phyloP scores from a whole-genome alignment of 2,797 vertebrate genomes.

The Myripristis murdjan region DNA sequence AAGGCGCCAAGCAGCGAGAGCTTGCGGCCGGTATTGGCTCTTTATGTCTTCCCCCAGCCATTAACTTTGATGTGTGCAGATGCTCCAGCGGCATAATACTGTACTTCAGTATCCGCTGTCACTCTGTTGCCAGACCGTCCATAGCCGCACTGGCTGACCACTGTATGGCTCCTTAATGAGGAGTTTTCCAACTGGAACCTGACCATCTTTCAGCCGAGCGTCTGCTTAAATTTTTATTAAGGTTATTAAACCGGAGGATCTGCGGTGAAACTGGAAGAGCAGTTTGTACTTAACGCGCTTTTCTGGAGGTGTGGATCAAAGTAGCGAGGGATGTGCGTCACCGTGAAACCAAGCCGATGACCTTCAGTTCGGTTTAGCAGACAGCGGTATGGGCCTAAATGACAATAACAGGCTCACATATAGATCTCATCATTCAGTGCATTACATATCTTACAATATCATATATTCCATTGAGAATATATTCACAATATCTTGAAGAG shows the following conservation, averaged over 20 bases:
- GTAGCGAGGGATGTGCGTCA: not conserved
- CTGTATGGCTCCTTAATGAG: conserved; percentile 53
- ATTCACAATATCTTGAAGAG: too few species aligned
- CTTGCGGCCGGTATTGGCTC: conserved; percentile 28
- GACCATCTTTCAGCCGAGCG: conserved; percentile 36
- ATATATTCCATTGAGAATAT: too few species aligned
- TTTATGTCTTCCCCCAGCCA: conserved; percentile 45
- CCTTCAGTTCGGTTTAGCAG: not conserved
- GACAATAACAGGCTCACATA: not conserved
- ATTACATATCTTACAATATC: too few species aligned
- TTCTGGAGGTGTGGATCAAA: not conserved
- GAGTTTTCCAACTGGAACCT: conserved; percentile 42
- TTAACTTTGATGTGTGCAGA: conserved; percentile 56
- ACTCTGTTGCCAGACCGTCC: conserved; percentile 50
- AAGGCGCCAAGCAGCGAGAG: conserved; percentile 25
- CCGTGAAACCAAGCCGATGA: not conserved
- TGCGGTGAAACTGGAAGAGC: conserved; percentile 5
- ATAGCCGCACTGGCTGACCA: conserved; percentile 50
- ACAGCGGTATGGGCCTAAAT: not conserved
- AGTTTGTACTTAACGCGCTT: not conserved
- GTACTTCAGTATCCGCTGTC: conserved; percentile 39
- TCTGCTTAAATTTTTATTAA: conserved; percentile 49
- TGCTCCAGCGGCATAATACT: conserved; percentile 16
- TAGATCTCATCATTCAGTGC: not conserved
- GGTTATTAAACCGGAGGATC: conserved; percentile 51